phyloP scores from a whole-genome alignment of 1,140 invertebrate genomes.

The Plutomurus gul region DNA sequence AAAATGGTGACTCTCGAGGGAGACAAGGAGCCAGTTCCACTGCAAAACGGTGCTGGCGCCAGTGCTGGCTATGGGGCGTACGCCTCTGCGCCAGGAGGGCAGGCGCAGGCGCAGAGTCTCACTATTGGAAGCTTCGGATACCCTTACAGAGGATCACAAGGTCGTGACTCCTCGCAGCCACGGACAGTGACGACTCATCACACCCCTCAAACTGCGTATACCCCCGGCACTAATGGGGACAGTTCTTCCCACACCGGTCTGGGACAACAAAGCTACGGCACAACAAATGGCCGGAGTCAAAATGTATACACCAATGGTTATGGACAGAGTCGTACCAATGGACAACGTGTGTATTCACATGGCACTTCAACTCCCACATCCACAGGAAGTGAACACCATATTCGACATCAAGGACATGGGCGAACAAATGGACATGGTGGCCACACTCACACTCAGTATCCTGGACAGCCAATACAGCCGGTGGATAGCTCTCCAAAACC shows the following conservation, averaged over 20 bases:
- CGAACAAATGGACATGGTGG: not conserved
- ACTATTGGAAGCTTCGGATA: not conserved
- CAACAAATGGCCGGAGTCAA: not conserved
- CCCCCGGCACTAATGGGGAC: not conserved
- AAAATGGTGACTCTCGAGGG: not conserved
- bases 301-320: not conserved
- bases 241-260: not conserved
- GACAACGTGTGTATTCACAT: too few species aligned
- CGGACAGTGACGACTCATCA: not conserved
- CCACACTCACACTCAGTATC: not conserved
- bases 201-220: not conserved
- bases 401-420: too few species aligned
- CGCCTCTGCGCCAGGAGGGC: not conserved
- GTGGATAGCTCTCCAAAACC: not conserved
- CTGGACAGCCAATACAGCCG: not conserved
- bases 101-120: not conserved
- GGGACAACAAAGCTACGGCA: not conserved
- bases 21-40: not conserved
- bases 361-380: too few species aligned
- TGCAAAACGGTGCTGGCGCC: not conserved
- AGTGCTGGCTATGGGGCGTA: not conserved
- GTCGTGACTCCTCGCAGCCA: not conserved
- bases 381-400: too few species aligned
- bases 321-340: not conserved
- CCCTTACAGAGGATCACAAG: conserved; percentile 5